Conservation (phyloP, 2,797 vertebrate genomes). For the Hephaestus fuliginosus region DNA sequence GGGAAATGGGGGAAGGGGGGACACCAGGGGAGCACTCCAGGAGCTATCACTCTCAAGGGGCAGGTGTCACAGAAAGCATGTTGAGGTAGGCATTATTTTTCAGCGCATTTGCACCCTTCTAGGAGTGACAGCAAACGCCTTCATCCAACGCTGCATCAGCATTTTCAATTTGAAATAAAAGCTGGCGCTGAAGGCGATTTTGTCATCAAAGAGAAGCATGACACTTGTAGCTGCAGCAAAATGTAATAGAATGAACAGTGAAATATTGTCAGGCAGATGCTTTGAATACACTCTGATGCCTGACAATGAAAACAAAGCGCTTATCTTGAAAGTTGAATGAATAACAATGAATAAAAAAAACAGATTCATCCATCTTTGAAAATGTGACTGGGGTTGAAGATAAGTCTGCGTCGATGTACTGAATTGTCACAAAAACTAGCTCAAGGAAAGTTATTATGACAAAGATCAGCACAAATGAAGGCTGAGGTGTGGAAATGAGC, state of each 20-base stretch:
- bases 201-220: background rate
- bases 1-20: conserved; percentile 32
- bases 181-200: background rate
- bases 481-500: too few species aligned
- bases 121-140: background rate
- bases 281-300: background rate
- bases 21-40: conserved; percentile 23
- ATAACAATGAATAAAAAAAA: background rate
- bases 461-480: too few species aligned
- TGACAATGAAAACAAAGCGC: background rate
- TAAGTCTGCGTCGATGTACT: background rate
- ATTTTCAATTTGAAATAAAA: conserved; percentile 1
- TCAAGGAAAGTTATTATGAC: too few species aligned
- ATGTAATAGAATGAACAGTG: background rate
- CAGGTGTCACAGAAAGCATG: conserved; percentile 23
- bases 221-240: background rate
- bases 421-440: too few species aligned
- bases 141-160: conserved; percentile 12
- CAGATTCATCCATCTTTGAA: background rate
- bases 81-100: conserved; percentile 18
- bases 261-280: background rate
- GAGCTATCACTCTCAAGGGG: conserved; percentile 27
- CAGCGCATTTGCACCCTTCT: conserved; percentile 10
- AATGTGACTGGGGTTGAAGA: background rate
- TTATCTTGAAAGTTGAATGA: background rate